Evolutionary conservation across 1,140 invertebrate genomes (phyloP).

Genomic region (Hesperophylax magnus): DNA sequence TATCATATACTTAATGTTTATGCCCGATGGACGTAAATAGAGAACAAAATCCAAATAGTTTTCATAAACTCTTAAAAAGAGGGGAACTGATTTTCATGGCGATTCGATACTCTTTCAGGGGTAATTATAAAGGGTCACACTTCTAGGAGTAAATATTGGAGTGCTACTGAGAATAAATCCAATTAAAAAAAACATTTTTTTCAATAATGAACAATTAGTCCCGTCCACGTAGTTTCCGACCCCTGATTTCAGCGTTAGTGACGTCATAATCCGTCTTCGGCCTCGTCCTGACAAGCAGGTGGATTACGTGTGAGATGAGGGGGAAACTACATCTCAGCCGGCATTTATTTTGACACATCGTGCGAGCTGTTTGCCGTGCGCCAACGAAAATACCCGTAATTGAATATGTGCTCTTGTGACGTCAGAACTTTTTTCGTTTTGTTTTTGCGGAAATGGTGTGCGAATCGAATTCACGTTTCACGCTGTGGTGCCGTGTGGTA

Average conservation of each 20-base stretch:
- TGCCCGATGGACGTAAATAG: too few species aligned
- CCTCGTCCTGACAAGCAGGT: background rate
- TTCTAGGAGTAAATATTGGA: too few species aligned
- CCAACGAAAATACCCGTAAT: background rate
- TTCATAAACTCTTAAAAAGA: too few species aligned
- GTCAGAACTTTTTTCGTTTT: background rate
- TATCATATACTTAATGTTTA: too few species aligned
- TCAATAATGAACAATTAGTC: background rate
- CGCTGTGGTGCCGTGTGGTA: background rate
- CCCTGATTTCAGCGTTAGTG: background rate
- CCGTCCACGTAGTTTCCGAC: background rate
- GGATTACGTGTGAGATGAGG: constrained; percentile 3
- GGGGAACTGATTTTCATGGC: too few species aligned
- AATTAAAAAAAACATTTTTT: too few species aligned
- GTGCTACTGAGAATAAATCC: too few species aligned
- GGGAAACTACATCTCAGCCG: constrained; percentile 2
- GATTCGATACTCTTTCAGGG: too few species aligned
- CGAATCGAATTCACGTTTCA: background rate
- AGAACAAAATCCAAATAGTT: too few species aligned
- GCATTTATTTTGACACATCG: constrained; percentile 25
- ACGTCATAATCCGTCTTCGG: constrained; percentile 42
- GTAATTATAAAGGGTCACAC: too few species aligned
- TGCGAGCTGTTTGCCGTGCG: background rate
- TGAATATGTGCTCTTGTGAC: background rate
- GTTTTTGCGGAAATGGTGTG: background rate